phyloP scores from a whole-genome alignment of 2,113 vertebrate genomes.

The Tringa solitaria region DNA sequence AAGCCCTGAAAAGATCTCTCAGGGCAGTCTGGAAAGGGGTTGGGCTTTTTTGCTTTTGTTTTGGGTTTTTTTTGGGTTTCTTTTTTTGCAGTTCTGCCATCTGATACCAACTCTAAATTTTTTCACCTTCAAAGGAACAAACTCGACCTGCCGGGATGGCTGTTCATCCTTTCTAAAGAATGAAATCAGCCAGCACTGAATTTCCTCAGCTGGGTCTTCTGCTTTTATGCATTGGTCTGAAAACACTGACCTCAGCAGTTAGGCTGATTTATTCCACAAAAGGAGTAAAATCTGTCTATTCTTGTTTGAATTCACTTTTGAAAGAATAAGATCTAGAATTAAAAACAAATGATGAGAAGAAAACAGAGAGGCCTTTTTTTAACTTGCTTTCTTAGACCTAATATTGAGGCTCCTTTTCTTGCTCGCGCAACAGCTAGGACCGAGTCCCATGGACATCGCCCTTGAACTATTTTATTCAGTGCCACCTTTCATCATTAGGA shows the following conservation, averaged over 20 bases:
- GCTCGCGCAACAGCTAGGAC: neutral
- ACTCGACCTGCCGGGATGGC: rapidly evolving
- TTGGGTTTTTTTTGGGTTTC: neutral
- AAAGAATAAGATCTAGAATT: neutral
- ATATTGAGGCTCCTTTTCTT: neutral
- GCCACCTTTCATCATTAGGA: neutral
- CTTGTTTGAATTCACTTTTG: neutral
- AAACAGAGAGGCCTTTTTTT: neutral
- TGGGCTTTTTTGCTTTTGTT: neutral
- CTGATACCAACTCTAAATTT: neutral
- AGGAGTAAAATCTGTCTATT: neutral
- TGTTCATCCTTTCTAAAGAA: neutral
- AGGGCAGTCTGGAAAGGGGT: neutral
- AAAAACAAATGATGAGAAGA: neutral
- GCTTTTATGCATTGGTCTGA: neutral
- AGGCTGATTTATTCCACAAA: neutral
- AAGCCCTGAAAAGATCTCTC: neutral
- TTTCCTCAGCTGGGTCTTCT: neutral
- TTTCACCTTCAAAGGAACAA: neutral
- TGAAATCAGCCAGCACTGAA: neutral
- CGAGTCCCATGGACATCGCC: neutral
- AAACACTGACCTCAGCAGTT: neutral
- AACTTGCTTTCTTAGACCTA: neutral
- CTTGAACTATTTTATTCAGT: neutral
- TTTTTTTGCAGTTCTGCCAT: neutral